These are phyloP conservation scores for Lophochroa leadbeateri DNA, from an alignment of 2,113 vertebrate species.

Conservation along the genomic window DNA sequence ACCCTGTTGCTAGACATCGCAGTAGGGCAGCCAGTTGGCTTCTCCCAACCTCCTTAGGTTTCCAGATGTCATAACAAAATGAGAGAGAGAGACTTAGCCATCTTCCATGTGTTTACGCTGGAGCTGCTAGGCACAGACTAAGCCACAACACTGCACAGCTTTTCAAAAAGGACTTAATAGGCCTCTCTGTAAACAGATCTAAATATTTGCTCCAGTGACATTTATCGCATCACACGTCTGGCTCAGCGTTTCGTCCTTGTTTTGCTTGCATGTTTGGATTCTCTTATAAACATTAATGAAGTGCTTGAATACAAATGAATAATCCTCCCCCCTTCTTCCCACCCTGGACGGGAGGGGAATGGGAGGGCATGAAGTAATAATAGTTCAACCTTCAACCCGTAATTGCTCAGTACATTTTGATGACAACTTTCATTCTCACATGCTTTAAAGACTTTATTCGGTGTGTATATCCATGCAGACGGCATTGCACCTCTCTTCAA, in stretches of 20 bases:
- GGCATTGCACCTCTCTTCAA: conserved; percentile 48
- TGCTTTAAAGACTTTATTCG: conserved; percentile 34
- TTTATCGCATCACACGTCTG: conserved; percentile 42
- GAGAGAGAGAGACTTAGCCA: conserved; percentile 52
- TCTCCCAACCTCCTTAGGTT: conserved; percentile 41
- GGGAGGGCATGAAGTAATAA: conserved; percentile 40
- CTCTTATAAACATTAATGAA: conserved; percentile 69
- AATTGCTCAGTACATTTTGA: conserved; percentile 41
- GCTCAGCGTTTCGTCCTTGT: conserved; percentile 25
- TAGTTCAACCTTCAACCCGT: conserved; percentile 56
- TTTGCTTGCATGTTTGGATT: conserved; percentile 59
- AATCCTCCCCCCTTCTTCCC: conserved; percentile 25
- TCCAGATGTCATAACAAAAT: conserved; percentile 61
- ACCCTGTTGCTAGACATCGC: not conserved
- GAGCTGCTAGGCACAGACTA: conserved; percentile 54
- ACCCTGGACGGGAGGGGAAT: conserved; percentile 25
- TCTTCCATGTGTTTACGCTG: conserved; percentile 49
- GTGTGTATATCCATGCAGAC: not conserved
- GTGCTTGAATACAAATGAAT: conserved; percentile 65
- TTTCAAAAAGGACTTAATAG: conserved; percentile 66
- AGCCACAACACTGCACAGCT: conserved; percentile 41
- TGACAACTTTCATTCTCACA: conserved; percentile 41
- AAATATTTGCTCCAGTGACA: conserved; percentile 62
- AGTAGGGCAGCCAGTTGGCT: conserved; percentile 54
- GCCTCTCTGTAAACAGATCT: conserved; percentile 65